Conservation (phyloP, 30 jellyfish, hydroid and myxozoan species). For the Chrysaora quinquecirrha region DNA sequence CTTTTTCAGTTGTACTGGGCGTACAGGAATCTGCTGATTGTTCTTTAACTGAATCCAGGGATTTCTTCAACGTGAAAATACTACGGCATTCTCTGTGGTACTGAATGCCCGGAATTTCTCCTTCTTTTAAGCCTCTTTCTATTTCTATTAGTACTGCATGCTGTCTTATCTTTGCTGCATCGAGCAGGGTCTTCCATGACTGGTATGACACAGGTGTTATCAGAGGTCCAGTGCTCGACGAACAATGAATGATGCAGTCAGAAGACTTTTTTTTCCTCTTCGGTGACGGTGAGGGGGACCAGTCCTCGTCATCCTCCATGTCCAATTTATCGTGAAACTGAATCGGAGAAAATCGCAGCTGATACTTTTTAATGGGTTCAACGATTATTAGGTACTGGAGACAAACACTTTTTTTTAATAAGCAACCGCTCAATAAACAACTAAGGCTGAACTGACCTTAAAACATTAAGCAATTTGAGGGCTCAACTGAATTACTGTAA, state of each 20-base stretch:
- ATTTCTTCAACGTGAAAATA: not conserved
- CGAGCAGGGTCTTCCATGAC: constrained; percentile 9
- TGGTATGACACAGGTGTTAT: constrained; percentile 28
- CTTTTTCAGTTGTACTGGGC: not conserved
- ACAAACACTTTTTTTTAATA: too few species aligned
- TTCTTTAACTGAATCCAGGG: not conserved
- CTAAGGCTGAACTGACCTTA: too few species aligned
- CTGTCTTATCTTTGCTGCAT: not conserved
- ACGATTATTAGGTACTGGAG: too few species aligned
- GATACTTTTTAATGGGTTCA: too few species aligned
- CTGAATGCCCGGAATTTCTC: not conserved
- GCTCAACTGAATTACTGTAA: too few species aligned
- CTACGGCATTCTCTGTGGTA: constrained; percentile 12
- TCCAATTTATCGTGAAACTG: not conserved
- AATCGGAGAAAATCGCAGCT: constrained; percentile 16
- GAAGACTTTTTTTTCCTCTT: not conserved
- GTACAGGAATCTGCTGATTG: constrained; percentile 6
- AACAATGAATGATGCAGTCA: constrained; percentile 6
- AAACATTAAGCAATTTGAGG: too few species aligned
- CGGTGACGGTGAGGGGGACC: constrained; percentile 4
- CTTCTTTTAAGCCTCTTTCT: constrained; percentile 6
- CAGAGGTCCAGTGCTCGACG: constrained; percentile 4
- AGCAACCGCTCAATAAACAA: too few species aligned
- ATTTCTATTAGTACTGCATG: not conserved
- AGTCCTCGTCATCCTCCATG: constrained; percentile 13